A percentile compares a stretch with the other conserved stretches of the same genome.
phyloP scores from a whole-genome alignment of 2,888 invertebrate genomes.

The Apotomis betuletana region DNA sequence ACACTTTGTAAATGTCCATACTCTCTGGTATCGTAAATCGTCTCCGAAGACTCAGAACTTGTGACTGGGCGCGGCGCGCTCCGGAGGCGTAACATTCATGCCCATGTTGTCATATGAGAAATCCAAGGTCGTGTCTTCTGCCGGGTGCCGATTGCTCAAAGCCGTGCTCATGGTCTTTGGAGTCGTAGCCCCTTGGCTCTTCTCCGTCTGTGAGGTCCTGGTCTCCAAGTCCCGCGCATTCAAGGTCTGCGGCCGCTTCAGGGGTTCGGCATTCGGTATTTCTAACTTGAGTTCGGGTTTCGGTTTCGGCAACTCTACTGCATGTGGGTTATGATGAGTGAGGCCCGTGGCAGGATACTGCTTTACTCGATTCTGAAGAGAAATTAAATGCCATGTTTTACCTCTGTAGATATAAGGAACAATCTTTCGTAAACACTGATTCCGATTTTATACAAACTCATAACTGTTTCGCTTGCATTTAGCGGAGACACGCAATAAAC shows the following conservation, averaged over 20 bases:
- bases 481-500: too few species aligned
- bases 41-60: slow-evolving; percentile 64
- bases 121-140: slow-evolving; percentile 90
- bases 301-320: slow-evolving; percentile 74
- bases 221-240: slow-evolving; percentile 71
- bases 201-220: slow-evolving; percentile 74
- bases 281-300: slow-evolving; percentile 74
- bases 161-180: slow-evolving; percentile 88
- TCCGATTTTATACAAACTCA: too few species aligned
- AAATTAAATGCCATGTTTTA: slow-evolving; percentile 1
- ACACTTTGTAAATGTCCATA: too few species aligned
- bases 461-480: too few species aligned
- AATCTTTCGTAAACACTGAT: too few species aligned
- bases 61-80: slow-evolving; percentile 66
- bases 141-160: slow-evolving; percentile 88
- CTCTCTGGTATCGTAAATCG: too few species aligned
- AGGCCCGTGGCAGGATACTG: slow-evolving; percentile 69
- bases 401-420: too few species aligned
- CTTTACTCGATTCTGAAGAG: slow-evolving; percentile 73
- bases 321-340: slow-evolving; percentile 78
- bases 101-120: slow-evolving; percentile 92
- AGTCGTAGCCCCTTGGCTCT: slow-evolving; percentile 83
- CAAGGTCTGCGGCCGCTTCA: slow-evolving; percentile 69
- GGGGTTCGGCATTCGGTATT: slow-evolving; percentile 72
- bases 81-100: slow-evolving; percentile 87